Evolutionary conservation across 2,113 vertebrate species (phyloP), one percentile per base, ranked within the genome.

Genomic region (Bos javanicus): DNA sequence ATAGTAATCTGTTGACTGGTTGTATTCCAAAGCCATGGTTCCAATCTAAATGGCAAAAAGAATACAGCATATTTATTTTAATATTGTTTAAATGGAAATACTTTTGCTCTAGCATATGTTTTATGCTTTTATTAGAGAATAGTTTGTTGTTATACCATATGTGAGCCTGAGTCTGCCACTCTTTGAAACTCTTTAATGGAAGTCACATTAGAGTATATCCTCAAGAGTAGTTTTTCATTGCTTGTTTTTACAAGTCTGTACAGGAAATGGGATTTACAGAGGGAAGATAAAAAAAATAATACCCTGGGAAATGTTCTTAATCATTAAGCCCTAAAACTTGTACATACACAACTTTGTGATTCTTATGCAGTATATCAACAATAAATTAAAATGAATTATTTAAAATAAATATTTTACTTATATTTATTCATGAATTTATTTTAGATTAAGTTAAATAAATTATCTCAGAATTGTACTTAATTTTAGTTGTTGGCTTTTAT

Each of bases 101-200:
- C 28, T 80, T 93, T 88, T 91, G 46, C 64, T 46, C 26, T 71
- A 86, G 50, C 56, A 33, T 39, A 10, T 54, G 57, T 67, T 87
- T 87, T 80, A 16, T 89, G 59, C 62, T 87, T 95, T 91, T 62
- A 57, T 43, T 62, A 52, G 71, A 89, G 87, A 80, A 52, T 19
- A 89, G 28, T 28, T 19, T 39, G 98, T 99, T 99, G 76, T 99
- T 92, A 98, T 98, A 26, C 98, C 98, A 26, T 98, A 84, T 82
- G 98, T 99, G 92, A 99, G 95, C 97, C 99, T 99, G 62, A 99
- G 21, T 0, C 98, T 95, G 39, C 99, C 99, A 89, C 99, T 54
- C 30, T 95, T 74, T 50, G 52, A 62, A 85, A 88, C 12, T 48
- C 16, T 95, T 57, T 13, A 43, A 33, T 17, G 52, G 39, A 87